A percentile compares a stretch with the other conserved stretches of the same genome.
phyloP scores from a whole-genome alignment of 2,113 vertebrate genomes.

The Menidia beryllina region DNA sequence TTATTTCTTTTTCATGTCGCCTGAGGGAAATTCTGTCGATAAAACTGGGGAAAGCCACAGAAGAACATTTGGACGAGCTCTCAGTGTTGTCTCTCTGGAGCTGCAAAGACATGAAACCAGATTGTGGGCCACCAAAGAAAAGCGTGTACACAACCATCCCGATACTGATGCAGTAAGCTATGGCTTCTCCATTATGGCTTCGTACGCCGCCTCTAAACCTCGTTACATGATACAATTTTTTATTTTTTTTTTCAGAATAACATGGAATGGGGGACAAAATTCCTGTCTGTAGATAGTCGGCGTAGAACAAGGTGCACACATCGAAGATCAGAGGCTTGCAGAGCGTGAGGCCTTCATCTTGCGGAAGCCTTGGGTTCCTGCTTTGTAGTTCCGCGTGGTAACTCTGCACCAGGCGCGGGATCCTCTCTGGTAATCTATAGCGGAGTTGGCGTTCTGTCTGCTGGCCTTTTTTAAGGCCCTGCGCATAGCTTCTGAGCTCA shows the following conservation, averaged over 20 bases:
- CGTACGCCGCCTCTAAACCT: not conserved
- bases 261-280: not conserved
- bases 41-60: constrained; percentile 21
- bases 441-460: constrained; percentile 36
- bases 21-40: constrained; percentile 40
- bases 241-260: not conserved
- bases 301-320: constrained; percentile 29
- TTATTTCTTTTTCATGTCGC: constrained; percentile 41
- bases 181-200: too few relatives aligned
- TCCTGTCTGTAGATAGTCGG: not conserved
- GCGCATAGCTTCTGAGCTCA: constrained; percentile 30
- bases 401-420: constrained; percentile 38
- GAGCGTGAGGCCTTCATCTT: constrained; percentile 52
- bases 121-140: constrained; percentile 7
- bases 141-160: constrained; percentile 14
- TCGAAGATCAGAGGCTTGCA: constrained; percentile 48
- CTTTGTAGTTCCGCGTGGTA: constrained; percentile 62
- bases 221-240: not conserved
- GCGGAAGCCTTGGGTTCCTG: constrained; percentile 47
- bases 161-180: not conserved
- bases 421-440: constrained; percentile 42
- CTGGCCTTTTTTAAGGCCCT: constrained; percentile 46
- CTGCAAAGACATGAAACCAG: constrained; percentile 32
- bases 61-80: constrained; percentile 46
- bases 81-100: constrained; percentile 29